These are phyloP conservation scores for Brachionichthys hirsutus DNA, from an alignment of 2,113 vertebrate genomes.

Conservation along the genomic window DNA sequence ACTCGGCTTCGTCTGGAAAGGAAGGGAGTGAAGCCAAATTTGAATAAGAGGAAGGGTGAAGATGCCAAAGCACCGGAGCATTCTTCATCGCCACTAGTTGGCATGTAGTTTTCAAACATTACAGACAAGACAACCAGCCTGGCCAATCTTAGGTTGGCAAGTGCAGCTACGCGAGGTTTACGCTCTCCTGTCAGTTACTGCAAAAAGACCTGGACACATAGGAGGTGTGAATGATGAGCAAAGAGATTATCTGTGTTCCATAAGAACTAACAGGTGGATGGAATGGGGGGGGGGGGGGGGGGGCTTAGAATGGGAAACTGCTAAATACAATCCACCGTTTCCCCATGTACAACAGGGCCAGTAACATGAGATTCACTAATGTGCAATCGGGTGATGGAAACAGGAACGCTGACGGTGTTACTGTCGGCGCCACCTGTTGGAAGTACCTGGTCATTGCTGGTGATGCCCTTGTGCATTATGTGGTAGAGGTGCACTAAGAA, in stretches of 20 bases:
- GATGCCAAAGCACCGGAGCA: constrained; percentile 56
- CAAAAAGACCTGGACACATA: neutral
- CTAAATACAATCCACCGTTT: neutral
- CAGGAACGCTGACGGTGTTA: neutral
- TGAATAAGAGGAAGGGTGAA: constrained; percentile 59
- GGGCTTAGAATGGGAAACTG: too few species aligned
- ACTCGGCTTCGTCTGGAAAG: constrained; percentile 50
- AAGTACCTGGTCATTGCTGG: constrained; percentile 90
- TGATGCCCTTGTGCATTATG: constrained; percentile 91
- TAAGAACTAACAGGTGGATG: constrained; percentile 6
- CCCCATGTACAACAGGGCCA: neutral
- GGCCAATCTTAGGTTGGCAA: neutral
- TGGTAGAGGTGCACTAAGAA: constrained; percentile 96
- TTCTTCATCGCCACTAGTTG: constrained; percentile 42
- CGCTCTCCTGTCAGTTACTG: neutral
- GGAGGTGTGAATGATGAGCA: neutral
- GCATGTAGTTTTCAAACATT: constrained; percentile 8
- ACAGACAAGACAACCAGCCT: neutral
- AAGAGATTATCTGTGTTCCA: neutral
- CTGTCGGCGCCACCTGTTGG: constrained; percentile 34
- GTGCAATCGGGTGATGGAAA: constrained; percentile 49
- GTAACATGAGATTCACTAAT: constrained; percentile 25
- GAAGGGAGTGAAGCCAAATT: constrained; percentile 43
- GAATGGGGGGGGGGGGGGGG: too few species aligned
- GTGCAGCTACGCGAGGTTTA: constrained; percentile 1